These are phyloP conservation scores for Phlogophora meticulosa DNA, from an alignment of 2,888 invertebrate genomes.

Conservation along the genomic window DNA sequence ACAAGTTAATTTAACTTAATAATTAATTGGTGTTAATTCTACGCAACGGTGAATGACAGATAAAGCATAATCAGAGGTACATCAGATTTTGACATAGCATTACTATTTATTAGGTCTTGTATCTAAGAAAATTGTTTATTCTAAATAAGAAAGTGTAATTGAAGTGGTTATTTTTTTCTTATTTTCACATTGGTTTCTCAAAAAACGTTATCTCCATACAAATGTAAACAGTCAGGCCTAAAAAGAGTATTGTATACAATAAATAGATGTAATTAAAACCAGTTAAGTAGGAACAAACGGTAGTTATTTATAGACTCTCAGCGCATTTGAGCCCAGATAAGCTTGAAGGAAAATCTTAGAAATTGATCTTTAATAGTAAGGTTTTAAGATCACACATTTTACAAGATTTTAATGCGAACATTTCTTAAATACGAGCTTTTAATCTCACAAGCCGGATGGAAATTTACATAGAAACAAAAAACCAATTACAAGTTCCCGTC, in stretches of 20 bases:
- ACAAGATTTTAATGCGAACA: conserved; percentile 34
- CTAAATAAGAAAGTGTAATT: too few relatives aligned
- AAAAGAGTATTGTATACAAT: too few relatives aligned
- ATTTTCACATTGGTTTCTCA: too few relatives aligned
- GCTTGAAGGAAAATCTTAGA: not conserved
- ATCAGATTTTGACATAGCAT: too few relatives aligned
- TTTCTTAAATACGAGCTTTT: conserved; percentile 61
- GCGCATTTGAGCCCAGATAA: too few relatives aligned
- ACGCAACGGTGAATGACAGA: not conserved
- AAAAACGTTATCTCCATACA: too few relatives aligned
- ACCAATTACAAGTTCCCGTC: conserved; percentile 74
- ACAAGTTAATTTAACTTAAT: conserved; percentile 30
- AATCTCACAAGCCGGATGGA: conserved; percentile 63
- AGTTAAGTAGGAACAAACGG: not conserved
- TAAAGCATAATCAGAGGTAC: not conserved
- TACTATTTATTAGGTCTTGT: too few relatives aligned
- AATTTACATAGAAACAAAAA: conserved; percentile 75
- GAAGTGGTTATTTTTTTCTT: too few relatives aligned
- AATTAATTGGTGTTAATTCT: conserved; percentile 17
- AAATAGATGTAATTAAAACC: too few relatives aligned
- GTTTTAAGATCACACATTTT: conserved; percentile 6
- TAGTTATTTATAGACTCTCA: not conserved
- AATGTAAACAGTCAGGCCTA: too few relatives aligned
- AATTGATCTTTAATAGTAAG: not conserved
- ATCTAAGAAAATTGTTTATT: too few relatives aligned